Evolutionary conservation across 1,140 invertebrate genomes (phyloP), one percentile per base, ranked within the genome.

Genomic region (Cephus cinctus): DNA sequence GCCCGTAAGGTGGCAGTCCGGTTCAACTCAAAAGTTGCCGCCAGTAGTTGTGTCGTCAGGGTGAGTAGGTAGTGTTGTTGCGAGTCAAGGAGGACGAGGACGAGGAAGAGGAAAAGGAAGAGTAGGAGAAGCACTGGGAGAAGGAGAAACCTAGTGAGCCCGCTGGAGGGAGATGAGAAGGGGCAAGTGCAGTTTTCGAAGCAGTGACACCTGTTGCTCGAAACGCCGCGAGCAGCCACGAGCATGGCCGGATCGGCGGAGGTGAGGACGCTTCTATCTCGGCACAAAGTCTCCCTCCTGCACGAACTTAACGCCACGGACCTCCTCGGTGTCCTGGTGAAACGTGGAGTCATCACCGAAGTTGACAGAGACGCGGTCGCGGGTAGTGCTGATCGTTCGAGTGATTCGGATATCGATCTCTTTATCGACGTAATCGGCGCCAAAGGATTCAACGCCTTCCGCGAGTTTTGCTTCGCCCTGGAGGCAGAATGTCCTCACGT

Each of bases 401-500:
- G 46, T 34, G 59, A 60, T 27, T 57, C 63, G 40, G 68, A 71
- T 52, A 59, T 71, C 57, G 70, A 73, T 50, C 51, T 78, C 27
- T 71, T 80, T 50, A 77, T 79, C 43, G 77, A 78, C 45, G 70
- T 80, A 22, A 75, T 80, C 27, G 70, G 76, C 27, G 71, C 76
- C 36, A 80, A 74, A 54, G 78, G 79, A 21, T 79, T 80, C 41
- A 71, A 78, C 50, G 78, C 77, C 43, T 80, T 80, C 54, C 72
- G 78, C 40, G 75, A 80, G 57, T 79, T 80, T 52, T 80, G 78
- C 48, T 79, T 78, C 50, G 78, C 77, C 27, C 69, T 80, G 44
- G 79, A 80, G 46, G 71, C 72, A 42, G 77, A 80, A 54, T 80
- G 78, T 49, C 78, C 79, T 25, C 75, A 80, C 56, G 65, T 80